Evolutionary conservation across 2,113 vertebrate genomes (phyloP), one percentile per base, ranked within the genome.

Genomic region (Rhinogobius similis): DNA sequence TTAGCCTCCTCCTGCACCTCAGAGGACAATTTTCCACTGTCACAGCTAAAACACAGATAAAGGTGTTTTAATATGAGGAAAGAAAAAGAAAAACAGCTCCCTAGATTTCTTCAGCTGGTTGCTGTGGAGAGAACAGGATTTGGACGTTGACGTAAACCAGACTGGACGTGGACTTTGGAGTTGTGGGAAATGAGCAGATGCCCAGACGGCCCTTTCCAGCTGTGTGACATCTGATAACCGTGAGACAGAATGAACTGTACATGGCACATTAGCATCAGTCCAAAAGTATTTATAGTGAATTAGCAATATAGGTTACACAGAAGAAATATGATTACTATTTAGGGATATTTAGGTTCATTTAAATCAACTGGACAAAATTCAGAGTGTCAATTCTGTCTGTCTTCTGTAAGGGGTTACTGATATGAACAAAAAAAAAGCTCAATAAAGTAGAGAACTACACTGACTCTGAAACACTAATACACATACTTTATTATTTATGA

Each of bases 211-310:
- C 20, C 70, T 7, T 66, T 85, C 82, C 91, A 92, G 89, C 90
- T 90, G 87, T 82, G 84, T 72, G 81, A 86, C 82, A 90, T 81
- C 50, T 73, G 81, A 89, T 88, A 84, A 86, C 77, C 75, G 82
- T 87, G 88, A 82, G 87, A 90, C 64, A 70, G 65, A 76, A 52
- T 53, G 58, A 39, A 41, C 38, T 41, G 29, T 12, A 38, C 43
- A 26, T 52, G 23, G 52, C 74, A 77, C 24, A 75, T 82, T 70
- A 56, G 10, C 55, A 62, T 48, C 20, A 71, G 55, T 16, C 13
- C 21, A 26, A 20, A 63, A 67, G 53, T 62, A 65, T 16, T 46
- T 2, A 55, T n/a, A 44, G 55, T 26, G 10, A 29, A 70, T 9
- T 65, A 27, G 32, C 18, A 27, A 46, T 16, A 29, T 0, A 44